Conservation (phyloP, 2,113 vertebrate genomes). For the Rousettus leschenaultii region DNA sequence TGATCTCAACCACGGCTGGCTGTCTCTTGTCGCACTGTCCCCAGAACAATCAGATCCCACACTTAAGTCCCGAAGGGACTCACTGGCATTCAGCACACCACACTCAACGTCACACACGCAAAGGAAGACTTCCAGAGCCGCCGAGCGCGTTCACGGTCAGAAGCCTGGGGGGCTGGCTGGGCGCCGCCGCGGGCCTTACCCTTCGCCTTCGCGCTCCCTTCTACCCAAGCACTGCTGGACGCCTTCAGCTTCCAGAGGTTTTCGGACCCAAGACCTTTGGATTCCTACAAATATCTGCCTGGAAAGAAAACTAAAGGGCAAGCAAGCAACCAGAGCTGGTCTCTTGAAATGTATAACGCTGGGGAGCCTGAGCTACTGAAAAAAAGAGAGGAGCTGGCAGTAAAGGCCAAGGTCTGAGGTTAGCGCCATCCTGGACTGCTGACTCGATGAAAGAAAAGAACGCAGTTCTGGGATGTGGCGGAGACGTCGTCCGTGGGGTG, state of each 20-base stretch:
- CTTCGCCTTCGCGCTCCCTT: background rate
- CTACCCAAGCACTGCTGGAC: background rate
- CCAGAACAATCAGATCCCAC: background rate
- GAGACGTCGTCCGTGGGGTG: background rate
- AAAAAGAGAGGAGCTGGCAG: background rate
- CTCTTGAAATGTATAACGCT: slow-evolving; percentile 45
- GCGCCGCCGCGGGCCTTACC: background rate
- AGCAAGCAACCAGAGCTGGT: background rate
- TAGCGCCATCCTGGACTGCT: background rate
- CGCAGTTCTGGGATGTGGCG: background rate
- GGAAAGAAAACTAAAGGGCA: slow-evolving; percentile 17
- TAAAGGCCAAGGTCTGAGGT: background rate
- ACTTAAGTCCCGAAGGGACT: background rate
- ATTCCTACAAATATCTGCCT: background rate
- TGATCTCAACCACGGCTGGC: background rate
- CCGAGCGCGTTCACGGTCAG: background rate
- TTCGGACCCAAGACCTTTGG: background rate
- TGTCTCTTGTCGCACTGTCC: background rate
- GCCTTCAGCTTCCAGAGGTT: background rate
- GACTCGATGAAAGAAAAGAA: slow-evolving; percentile 21
- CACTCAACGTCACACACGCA: background rate
- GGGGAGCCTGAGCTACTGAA: background rate
- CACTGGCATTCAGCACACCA: slow-evolving; percentile 22
- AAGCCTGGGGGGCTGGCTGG: background rate
- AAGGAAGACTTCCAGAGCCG: background rate